Base-by-base conservation (phyloP, 1,140 invertebrate genomes). In the Capitella teleta region DNA sequence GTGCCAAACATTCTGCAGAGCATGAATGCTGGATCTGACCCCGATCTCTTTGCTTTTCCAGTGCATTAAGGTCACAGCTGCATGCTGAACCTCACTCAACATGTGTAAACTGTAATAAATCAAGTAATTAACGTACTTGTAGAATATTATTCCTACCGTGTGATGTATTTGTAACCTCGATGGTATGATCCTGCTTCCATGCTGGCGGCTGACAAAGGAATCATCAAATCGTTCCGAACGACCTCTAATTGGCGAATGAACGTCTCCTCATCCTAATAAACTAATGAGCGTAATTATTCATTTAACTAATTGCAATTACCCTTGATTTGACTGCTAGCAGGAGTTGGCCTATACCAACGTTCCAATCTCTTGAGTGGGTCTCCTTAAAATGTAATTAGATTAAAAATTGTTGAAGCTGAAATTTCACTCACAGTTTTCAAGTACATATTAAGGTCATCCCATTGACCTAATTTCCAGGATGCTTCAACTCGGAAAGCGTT, bases 401-500 rank as follows among this genome's bases (percentile, higher is more conserved):
- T n/a, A n/a, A n/a, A n/a, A n/a, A n/a, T n/a, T n/a, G n/a, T n/a
- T n/a, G n/a, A n/a, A n/a, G n/a, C n/a, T n/a, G n/a, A n/a, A n/a
- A 34, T 5, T 19, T 24, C 3, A 56, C 57, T 53, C 46, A 65
- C 65, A 42, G 40, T 19, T 49, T 58, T 61, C 14, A 61, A 52
- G 46, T 56, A 63, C n/a, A 44, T 54, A 41, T 68, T 61, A 34
- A 72, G 55, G 24, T 59, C 58, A 16, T 85, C 82, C 70, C 87
- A 94, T 53, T 82, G 78, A 3, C 84, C 82, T 5, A 95, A 73
- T 57, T 85, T 81, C 88, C 88, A 95, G 21, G 90, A 77, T 1
- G 88, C 81, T 67, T 97, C 92, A 1, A 86, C 80, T 51, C 74
- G 65, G 51, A 69, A 76, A 10, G 70, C 56, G 52, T 75, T 69